Percentiles rank a stretch among this genome's conserved stretches.
Evolutionary conservation across 2,888 invertebrate species (phyloP).

Genomic region (Ditula angustiorana): DNA sequence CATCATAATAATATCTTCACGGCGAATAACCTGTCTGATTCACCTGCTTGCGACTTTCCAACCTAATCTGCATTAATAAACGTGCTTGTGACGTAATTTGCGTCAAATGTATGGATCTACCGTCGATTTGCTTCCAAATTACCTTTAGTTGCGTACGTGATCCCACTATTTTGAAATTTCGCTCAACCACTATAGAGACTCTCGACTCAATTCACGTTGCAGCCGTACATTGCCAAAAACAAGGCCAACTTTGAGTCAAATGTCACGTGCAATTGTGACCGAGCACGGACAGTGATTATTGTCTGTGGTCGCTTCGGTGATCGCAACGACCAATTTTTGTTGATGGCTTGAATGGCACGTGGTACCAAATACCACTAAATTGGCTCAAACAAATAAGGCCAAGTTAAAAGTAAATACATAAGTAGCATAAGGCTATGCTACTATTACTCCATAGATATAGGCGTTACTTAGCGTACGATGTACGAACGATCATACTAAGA

Average conservation of each 20-base stretch:
- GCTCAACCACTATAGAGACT: neutral
- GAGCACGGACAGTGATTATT: constrained; percentile 5
- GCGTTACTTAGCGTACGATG: neutral
- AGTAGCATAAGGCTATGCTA: neutral
- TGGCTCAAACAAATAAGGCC: neutral
- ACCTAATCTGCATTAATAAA: too few relatives aligned
- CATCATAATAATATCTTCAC: too few relatives aligned
- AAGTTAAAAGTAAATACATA: too few relatives aligned
- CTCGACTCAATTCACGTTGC: neutral
- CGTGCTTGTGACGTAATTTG: neutral
- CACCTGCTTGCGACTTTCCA: too few relatives aligned
- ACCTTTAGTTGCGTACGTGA: neutral
- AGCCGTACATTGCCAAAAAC: neutral
- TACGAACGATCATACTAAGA: neutral
- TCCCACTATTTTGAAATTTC: neutral
- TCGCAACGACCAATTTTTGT: neutral
- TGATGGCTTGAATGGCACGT: neutral
- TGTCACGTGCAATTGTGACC: constrained; percentile 7
- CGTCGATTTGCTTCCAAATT: neutral
- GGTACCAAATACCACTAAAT: neutral
- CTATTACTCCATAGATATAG: neutral
- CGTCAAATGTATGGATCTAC: neutral
- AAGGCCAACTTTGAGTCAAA: neutral
- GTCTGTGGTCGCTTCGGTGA: constrained; percentile 5
- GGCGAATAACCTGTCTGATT: too few relatives aligned